Percentiles rank a stretch among this genome's conserved stretches.
phyloP scores from a whole-genome alignment of 1,140 invertebrate genomes.

The Hylaeus volcanicus region DNA sequence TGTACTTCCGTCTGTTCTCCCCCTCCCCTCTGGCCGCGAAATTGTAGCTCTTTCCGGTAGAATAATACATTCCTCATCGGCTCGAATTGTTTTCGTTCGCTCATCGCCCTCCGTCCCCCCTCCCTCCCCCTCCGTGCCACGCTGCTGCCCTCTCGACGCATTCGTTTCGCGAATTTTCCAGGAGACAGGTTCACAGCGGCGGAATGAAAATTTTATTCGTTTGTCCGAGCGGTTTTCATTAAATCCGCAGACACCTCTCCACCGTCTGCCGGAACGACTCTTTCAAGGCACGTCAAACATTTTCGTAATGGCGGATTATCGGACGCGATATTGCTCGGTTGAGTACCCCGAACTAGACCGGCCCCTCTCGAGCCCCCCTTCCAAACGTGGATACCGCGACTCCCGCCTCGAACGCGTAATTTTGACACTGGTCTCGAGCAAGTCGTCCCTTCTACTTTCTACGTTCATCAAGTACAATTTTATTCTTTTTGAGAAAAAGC shows the following conservation, averaged over 20 bases:
- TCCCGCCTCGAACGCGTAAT: too few relatives aligned
- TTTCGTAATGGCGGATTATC: conserved; percentile 56
- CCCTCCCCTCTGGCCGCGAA: neutral
- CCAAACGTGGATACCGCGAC: too few relatives aligned
- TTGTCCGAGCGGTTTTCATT: conserved; percentile 61
- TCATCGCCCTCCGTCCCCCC: neutral
- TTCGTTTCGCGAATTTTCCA: conserved; percentile 50
- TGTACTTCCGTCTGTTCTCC: conserved; percentile 4
- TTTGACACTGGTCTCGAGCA: too few relatives aligned
- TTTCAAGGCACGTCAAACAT: conserved; percentile 59
- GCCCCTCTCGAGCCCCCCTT: too few relatives aligned
- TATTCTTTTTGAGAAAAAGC: too few relatives aligned
- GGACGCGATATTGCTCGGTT: conserved; percentile 33
- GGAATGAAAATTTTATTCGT: conserved; percentile 64
- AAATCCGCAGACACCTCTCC: conserved; percentile 62
- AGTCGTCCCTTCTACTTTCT: too few relatives aligned
- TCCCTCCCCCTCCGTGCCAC: too few relatives aligned
- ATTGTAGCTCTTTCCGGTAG: conserved; percentile 49
- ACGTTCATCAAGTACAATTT: too few relatives aligned
- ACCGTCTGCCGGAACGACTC: conserved; percentile 30
- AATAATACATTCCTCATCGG: conserved; percentile 38
- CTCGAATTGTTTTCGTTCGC: conserved; percentile 57
- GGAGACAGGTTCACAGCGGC: conserved; percentile 13
- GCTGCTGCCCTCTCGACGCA: conserved; percentile 1
- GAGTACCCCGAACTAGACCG: neutral